Percentiles rank a stretch among this genome's conserved stretches.
Evolutionary conservation across 2,113 vertebrate genomes (phyloP).

Genomic region (Alouatta palliata): DNA sequence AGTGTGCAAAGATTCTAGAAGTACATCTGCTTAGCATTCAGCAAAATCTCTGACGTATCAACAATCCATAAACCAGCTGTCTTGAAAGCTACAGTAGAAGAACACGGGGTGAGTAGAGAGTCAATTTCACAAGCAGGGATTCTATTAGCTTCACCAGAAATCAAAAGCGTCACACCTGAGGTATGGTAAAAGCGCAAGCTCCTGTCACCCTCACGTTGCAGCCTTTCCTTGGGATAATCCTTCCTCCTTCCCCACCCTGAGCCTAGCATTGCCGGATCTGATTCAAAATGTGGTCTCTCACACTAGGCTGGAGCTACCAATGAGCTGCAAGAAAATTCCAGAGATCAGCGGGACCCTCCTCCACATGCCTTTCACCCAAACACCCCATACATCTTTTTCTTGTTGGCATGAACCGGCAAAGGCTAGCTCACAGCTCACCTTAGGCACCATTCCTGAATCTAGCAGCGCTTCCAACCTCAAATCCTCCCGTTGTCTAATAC

Average conservation of each 20-base stretch:
- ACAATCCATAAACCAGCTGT: conserved; percentile 7
- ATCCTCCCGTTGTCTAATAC: neutral
- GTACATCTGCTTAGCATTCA: neutral
- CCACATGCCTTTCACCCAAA: neutral
- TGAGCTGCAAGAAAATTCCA: neutral
- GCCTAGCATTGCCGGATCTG: neutral
- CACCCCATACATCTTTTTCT: neutral
- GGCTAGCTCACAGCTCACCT: too few species aligned
- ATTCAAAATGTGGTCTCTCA: neutral
- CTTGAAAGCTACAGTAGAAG: neutral
- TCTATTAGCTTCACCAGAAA: neutral
- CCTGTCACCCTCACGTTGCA: neutral
- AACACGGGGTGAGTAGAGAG: neutral
- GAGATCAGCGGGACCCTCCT: neutral
- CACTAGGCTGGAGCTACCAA: neutral
- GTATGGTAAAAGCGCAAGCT: neutral
- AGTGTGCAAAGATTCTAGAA: neutral
- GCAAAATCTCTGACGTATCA: neutral
- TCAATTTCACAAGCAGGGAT: neutral
- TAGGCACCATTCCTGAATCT: neutral
- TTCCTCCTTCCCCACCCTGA: neutral
- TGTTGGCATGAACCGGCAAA: neutral
- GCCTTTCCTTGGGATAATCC: neutral
- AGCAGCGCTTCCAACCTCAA: neutral
- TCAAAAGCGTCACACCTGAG: neutral